Conservation (phyloP, 2,797 vertebrate genomes). For the Silurus lanzhouensis region DNA sequence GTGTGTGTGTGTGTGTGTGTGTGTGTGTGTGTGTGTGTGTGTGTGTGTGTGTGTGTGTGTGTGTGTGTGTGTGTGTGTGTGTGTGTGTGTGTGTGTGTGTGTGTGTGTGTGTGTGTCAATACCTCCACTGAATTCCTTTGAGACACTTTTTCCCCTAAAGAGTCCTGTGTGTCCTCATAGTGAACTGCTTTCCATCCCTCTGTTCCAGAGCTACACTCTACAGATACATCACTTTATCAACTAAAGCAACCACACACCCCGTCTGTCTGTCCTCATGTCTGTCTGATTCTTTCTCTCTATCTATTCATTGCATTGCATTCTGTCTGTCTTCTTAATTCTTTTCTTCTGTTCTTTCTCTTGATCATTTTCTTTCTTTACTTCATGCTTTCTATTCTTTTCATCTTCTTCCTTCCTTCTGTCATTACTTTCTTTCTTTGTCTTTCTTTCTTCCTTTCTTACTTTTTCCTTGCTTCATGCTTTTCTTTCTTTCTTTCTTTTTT, state of each 20-base stretch:
- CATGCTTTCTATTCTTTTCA: background rate
- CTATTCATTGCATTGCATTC: too few species aligned
- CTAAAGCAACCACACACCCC: background rate
- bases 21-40: background rate
- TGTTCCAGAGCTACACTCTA: background rate
- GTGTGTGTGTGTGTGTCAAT: background rate
- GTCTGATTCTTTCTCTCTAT: background rate
- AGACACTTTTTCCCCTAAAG: slow-evolving; percentile 1
- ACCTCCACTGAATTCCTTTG: slow-evolving; percentile 7
- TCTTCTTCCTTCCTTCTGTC: background rate
- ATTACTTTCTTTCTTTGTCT: too few species aligned
- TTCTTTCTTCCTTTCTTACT: background rate
- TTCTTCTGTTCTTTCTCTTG: background rate
- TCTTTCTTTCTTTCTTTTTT: background rate
- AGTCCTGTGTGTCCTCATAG: slow-evolving; percentile 6
- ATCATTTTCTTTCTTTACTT: background rate
- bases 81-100: background rate
- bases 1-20: background rate
- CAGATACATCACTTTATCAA: background rate
- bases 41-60: background rate
- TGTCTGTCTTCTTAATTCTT: background rate
- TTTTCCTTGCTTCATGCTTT: background rate
- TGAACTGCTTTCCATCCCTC: background rate
- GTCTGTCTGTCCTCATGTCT: background rate
- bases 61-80: background rate